Evolutionary conservation across 2,797 vertebrate species (phyloP).

Genomic region (Falco concolor): DNA sequence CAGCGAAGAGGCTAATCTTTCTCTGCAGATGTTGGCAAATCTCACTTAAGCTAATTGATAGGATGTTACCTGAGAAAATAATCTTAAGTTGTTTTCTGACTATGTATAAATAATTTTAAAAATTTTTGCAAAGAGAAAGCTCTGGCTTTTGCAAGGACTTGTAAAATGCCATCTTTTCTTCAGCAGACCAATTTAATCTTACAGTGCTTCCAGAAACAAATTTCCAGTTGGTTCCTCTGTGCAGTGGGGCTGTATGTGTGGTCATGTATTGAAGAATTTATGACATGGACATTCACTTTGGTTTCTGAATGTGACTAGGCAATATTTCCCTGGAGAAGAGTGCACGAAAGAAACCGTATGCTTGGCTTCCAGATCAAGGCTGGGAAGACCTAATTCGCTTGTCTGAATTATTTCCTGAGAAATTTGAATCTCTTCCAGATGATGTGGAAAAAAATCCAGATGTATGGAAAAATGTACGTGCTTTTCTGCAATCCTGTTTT

Average conservation of each 20-base stretch:
- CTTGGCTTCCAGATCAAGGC: conserved; percentile 90
- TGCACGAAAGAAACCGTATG: conserved; percentile 78
- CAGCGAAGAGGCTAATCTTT: neutral
- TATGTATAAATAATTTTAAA: neutral
- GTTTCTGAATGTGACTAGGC: conserved; percentile 70
- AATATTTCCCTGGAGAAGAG: conserved; percentile 94
- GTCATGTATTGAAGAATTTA: neutral
- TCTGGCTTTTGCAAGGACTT: neutral
- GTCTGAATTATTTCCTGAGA: conserved; percentile 81
- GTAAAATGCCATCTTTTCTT: neutral
- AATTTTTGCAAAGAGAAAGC: neutral
- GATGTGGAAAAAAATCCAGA: conserved; percentile 79
- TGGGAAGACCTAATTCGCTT: conserved; percentile 92
- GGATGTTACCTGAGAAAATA: neutral
- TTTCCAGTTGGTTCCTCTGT: neutral
- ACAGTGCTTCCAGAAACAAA: neutral
- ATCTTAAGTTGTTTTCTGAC: neutral
- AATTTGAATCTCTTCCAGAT: conserved; percentile 83
- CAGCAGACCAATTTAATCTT: neutral
- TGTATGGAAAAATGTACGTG: conserved; percentile 86
- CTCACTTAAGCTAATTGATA: neutral
- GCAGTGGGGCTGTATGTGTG: neutral
- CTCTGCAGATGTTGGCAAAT: neutral
- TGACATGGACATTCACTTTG: neutral
- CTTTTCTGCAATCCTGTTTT: neutral